phyloP scores from a whole-genome alignment of 1,140 invertebrate species.

The Homarus americanus region DNA sequence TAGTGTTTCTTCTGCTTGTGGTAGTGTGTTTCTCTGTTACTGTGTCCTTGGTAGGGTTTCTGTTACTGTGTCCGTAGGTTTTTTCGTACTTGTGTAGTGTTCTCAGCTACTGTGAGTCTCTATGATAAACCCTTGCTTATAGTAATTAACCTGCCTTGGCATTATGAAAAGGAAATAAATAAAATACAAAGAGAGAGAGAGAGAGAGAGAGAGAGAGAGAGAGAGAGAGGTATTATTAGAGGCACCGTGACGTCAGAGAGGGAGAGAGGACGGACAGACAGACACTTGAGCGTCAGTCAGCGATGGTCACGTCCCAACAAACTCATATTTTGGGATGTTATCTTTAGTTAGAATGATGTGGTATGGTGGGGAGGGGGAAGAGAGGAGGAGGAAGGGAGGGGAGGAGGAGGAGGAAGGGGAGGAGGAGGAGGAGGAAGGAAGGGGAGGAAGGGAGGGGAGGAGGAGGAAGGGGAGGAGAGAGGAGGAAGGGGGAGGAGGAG shows the following conservation, averaged over 20 bases:
- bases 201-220: background rate
- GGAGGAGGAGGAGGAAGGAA: background rate
- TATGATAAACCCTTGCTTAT: background rate
- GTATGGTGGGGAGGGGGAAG: background rate
- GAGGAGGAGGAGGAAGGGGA: background rate
- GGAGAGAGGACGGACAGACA: background rate
- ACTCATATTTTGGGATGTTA: background rate
- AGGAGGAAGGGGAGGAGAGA: no score
- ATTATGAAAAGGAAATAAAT: background rate
- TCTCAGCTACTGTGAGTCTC: no score
- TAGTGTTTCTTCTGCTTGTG: no score
- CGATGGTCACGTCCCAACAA: background rate
- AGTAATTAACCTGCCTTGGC: background rate
- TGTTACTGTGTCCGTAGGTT: no score
- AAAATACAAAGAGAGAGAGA: background rate
- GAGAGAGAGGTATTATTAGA: no score
- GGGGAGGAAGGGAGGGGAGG: background rate
- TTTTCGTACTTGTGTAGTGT: no score
- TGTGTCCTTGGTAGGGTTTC: no score
- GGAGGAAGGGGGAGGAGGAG: no score
- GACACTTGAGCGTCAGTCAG: background rate
- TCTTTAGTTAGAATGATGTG: background rate
- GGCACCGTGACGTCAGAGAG: background rate
- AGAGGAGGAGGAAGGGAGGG: background rate
- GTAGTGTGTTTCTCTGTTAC: no score